Percentiles rank a stretch among this genome's conserved stretches.
phyloP scores from a whole-genome alignment of 2,797 vertebrate species.

The Pseudotriccus pelzelni region DNA sequence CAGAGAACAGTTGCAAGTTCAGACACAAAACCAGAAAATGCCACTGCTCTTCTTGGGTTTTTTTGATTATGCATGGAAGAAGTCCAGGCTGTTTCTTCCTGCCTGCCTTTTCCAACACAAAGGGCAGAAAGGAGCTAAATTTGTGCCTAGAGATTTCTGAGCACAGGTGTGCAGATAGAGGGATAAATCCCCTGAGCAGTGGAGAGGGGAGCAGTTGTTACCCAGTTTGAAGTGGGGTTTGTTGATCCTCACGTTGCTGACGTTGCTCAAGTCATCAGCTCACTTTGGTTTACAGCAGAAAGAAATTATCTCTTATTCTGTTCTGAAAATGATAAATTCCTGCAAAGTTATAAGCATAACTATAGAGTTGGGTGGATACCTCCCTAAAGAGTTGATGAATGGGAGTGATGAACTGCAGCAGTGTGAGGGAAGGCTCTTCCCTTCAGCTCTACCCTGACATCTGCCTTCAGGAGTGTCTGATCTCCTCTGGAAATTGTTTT shows the following conservation, averaged over 20 bases:
- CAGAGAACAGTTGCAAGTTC: neutral
- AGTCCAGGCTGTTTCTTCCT: neutral
- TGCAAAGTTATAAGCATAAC: neutral
- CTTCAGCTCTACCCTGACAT: neutral
- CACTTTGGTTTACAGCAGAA: neutral
- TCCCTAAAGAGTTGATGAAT: neutral
- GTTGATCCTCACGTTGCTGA: neutral
- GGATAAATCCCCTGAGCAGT: neutral
- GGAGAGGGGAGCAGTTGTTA: neutral
- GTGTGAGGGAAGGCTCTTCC: neutral
- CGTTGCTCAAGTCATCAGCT: neutral
- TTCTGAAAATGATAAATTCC: neutral
- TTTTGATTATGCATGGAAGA: neutral
- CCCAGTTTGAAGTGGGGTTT: neutral
- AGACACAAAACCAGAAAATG: constrained; percentile 1
- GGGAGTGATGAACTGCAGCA: neutral
- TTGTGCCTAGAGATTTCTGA: neutral
- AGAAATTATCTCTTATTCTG: neutral
- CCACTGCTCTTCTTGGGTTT: neutral
- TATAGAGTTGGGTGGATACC: neutral
- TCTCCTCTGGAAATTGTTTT: neutral
- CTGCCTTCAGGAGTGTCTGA: neutral
- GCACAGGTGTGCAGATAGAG: neutral
- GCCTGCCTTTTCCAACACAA: neutral
- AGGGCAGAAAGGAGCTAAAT: neutral